phyloP scores from a whole-genome alignment of 1,140 invertebrate species.

The Eriocheir sinensis region DNA sequence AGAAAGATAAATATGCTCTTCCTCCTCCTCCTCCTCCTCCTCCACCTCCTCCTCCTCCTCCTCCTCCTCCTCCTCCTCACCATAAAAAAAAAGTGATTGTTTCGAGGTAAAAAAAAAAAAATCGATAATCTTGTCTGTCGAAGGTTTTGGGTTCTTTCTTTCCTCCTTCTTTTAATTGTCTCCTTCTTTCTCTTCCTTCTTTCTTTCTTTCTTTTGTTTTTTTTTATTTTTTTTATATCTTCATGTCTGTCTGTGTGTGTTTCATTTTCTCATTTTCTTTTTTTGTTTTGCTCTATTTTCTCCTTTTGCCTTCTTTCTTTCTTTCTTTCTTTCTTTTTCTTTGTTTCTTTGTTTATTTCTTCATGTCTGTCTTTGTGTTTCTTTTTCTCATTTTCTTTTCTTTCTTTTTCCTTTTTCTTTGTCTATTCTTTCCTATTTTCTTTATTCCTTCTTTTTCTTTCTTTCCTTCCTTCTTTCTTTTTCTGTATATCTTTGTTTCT shows the following conservation, averaged over 20 bases:
- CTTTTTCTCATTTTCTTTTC: background rate
- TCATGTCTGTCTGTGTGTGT: background rate
- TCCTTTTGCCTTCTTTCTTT: background rate
- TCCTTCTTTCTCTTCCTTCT: too few species aligned
- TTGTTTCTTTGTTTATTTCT: background rate
- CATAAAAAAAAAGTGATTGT: background rate
- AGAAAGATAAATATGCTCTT: background rate
- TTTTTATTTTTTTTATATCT: background rate
- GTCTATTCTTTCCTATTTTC: too few species aligned
- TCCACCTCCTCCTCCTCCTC: background rate
- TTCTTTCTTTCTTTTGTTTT: background rate
- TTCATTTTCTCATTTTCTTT: slow-evolving; percentile 3
- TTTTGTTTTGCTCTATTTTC: background rate
- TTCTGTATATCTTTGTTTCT: background rate
- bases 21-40: background rate
- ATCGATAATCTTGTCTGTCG: background rate
- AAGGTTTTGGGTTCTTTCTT: too few species aligned
- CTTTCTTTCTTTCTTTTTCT: background rate
- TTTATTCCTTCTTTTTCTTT: too few species aligned
- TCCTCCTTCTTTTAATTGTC: too few species aligned
- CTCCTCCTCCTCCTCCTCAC: background rate
- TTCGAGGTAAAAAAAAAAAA: background rate
- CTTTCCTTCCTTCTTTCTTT: slow-evolving; percentile 15
- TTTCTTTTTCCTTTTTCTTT: background rate
- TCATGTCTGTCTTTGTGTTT: too few species aligned